phyloP scores from a whole-genome alignment of 1,140 invertebrate genomes.

The Bombus polaris region DNA sequence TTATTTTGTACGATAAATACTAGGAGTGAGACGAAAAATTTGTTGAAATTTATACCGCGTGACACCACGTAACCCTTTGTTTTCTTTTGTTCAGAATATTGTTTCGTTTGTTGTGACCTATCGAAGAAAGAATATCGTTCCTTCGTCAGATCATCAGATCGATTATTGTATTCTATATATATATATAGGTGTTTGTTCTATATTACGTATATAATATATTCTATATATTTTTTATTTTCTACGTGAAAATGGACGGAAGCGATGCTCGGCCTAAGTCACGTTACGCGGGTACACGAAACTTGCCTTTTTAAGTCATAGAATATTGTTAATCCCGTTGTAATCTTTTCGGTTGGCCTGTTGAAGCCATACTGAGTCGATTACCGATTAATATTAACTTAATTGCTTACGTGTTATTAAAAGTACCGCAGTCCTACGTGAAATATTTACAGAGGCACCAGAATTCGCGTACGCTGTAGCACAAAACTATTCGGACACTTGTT shows the following conservation, averaged over 20 bases:
- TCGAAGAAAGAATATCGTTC: constrained; percentile 38
- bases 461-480: not conserved
- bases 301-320: constrained; percentile 60
- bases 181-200: constrained; percentile 34
- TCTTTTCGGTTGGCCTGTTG: constrained; percentile 17
- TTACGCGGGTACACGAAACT: constrained; percentile 50
- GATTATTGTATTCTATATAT: constrained; percentile 37
- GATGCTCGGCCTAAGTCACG: constrained; percentile 63
- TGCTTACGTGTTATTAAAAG: not conserved
- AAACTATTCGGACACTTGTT: not conserved
- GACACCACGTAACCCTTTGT: constrained; percentile 27
- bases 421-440: not conserved
- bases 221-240: constrained; percentile 49
- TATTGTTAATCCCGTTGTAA: constrained; percentile 24
- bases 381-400: not conserved
- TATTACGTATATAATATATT: constrained; percentile 36
- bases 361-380: constrained; percentile 32
- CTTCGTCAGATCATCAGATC: constrained; percentile 2
- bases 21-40: not conserved
- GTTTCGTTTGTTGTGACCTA: constrained; percentile 35
- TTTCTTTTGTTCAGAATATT: constrained; percentile 24
- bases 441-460: not conserved
- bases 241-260: constrained; percentile 52
- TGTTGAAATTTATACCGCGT: constrained; percentile 24
- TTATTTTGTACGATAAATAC: not conserved